Conservation (phyloP, 2,113 vertebrate genomes). For the Climacteris rufus region DNA sequence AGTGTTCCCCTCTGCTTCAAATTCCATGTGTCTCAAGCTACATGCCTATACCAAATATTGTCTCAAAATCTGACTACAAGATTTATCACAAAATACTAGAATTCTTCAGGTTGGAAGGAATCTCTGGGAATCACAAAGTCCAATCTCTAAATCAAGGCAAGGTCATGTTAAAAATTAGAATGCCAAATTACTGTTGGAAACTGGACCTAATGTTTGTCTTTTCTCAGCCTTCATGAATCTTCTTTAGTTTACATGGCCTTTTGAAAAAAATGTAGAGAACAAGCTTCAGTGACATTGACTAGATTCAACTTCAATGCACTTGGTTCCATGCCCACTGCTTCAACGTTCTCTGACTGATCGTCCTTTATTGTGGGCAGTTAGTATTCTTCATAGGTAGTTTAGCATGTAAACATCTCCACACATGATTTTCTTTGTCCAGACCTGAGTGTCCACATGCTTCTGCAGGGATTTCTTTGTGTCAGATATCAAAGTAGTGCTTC, state of each 20-base stretch:
- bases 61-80: background rate
- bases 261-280: background rate
- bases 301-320: background rate
- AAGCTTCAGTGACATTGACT: background rate
- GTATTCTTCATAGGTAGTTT: background rate
- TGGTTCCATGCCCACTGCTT: background rate
- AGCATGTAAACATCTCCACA: background rate
- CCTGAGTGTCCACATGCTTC: background rate
- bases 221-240: background rate
- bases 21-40: background rate
- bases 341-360: background rate
- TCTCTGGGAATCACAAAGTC: background rate
- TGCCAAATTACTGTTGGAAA: background rate
- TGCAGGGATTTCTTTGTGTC: background rate
- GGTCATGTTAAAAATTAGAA: background rate
- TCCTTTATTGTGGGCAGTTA: background rate
- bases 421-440: background rate
- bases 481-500: background rate
- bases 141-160: background rate
- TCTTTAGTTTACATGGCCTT: background rate
- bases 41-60: background rate
- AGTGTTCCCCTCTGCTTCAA: background rate
- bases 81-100: background rate
- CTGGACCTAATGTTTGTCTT: background rate
- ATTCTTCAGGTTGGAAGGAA: background rate